Base-by-base conservation (phyloP, 2,113 vertebrate species). In the Coryphaenoides rupestris region DNA sequence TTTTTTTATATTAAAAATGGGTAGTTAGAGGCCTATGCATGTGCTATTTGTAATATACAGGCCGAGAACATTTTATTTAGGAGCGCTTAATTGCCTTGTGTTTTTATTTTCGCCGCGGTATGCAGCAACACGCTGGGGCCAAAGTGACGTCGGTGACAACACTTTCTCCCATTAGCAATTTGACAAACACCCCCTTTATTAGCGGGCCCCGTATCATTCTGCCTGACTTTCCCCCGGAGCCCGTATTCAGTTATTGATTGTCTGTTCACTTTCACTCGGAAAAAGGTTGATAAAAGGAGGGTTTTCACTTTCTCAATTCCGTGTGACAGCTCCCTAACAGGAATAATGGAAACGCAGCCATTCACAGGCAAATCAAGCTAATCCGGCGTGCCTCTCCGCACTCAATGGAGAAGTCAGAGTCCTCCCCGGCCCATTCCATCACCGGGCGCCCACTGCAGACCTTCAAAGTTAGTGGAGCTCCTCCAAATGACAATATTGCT, bases 311-410 rank as follows among this genome's bases (percentile, higher is more conserved):
- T 92, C 93, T 98, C 94, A 95, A 96, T 96, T 94, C 93, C 93
- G 96, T 96, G 94, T 98, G 96, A 98, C 96, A 98, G 94, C 93
- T 90, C 93, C 88, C 93, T 95, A 96, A 96, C 94, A 95, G 95
- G 96, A 98, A 95, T 95, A 98, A 99, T 98, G 95, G 95, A 94
- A 94, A 84, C 33, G 90, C 77, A 75, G 90, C 93, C 92, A 96
- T 99, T 99, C 96, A 98, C 94, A 98, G 94, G 96, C 95, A 98
- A 98, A 99, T 98, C 93, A 95, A 95, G 94, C 96, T 98, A 95
- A 99, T 98, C 95, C 95, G 96, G 93, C 93, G 93, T 95, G 93
- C 90, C 94, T 94, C 95, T 93, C 89, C 90, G 88, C 91, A 92
- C 90, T 95, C 92, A 94, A 93, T 94, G 82, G 93, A 91, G 88